These are phyloP conservation scores for Diachasmimorpha longicaudata DNA, from an alignment of 1,140 invertebrate genomes.

Conservation along the genomic window DNA sequence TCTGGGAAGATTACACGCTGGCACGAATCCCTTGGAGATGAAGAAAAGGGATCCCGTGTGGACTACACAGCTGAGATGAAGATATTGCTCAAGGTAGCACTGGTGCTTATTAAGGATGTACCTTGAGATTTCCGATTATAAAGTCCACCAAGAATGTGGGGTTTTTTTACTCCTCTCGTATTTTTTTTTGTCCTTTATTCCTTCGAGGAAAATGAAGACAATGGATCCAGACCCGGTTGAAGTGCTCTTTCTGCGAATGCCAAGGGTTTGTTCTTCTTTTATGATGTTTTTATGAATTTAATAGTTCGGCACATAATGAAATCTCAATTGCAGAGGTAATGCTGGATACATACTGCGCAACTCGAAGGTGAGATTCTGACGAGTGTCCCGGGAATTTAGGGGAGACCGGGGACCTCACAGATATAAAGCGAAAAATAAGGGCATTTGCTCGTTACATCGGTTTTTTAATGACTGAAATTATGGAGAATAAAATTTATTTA, in stretches of 20 bases:
- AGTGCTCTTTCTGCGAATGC: not conserved
- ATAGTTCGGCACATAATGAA: not conserved
- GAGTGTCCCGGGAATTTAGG: not conserved
- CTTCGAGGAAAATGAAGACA: not conserved
- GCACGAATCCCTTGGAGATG: constrained; percentile 19
- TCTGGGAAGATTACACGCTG: constrained; percentile 19
- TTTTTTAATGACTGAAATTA: no score
- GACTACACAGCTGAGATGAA: not conserved
- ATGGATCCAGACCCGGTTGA: not conserved
- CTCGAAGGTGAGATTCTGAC: not conserved
- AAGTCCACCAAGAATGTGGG: not conserved
- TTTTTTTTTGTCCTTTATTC: not conserved
- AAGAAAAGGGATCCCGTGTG: not conserved
- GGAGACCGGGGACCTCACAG: no score
- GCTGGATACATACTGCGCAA: not conserved
- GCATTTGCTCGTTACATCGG: no score
- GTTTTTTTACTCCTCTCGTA: not conserved
- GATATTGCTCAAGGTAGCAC: constrained; percentile 4
- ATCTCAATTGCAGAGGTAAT: not conserved
- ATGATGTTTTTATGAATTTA: not conserved
- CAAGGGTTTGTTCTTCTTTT: not conserved
- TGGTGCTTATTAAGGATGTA: constrained; percentile 3
- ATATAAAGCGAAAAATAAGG: no score
- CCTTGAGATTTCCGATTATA: constrained; percentile 3
- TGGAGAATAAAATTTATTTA: no score